Conservation (phyloP, 2,888 invertebrate species). For the Protula sp. region DNA sequence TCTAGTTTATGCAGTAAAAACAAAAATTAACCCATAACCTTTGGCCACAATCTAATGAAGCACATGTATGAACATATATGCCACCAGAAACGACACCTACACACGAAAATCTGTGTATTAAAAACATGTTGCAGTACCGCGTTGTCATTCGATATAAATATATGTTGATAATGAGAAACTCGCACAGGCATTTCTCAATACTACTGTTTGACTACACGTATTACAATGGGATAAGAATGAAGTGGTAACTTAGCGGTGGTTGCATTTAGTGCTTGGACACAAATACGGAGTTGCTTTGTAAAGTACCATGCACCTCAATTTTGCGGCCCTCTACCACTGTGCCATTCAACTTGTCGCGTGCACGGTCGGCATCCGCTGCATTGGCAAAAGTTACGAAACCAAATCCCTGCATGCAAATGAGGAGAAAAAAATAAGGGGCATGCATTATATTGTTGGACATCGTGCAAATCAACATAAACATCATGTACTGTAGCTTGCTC, state of each 20-base stretch:
- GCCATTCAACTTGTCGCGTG: constrained; percentile 99
- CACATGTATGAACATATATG: no score
- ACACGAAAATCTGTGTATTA: no score
- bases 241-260: not conserved
- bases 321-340: constrained; percentile 99
- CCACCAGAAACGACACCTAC: no score
- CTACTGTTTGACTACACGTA: constrained; percentile 7
- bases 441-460: constrained; percentile 17
- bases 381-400: constrained; percentile 99
- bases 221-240: not conserved
- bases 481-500: constrained; percentile 8
- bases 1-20: no score
- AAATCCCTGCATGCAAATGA: constrained; percentile 81
- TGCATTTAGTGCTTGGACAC: constrained; percentile 21
- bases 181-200: constrained; percentile 23
- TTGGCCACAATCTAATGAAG: no score
- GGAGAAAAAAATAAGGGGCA: constrained; percentile 47
- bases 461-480: constrained; percentile 28
- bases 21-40: no score
- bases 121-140: no score
- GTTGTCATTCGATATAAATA: no score
- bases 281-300: constrained; percentile 14
- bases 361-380: constrained; percentile 99
- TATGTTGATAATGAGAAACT: no score
- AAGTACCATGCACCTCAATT: constrained; percentile 79